Base-by-base conservation (phyloP, 2,888 invertebrate genomes). In the Drosophila anomelani region DNA sequence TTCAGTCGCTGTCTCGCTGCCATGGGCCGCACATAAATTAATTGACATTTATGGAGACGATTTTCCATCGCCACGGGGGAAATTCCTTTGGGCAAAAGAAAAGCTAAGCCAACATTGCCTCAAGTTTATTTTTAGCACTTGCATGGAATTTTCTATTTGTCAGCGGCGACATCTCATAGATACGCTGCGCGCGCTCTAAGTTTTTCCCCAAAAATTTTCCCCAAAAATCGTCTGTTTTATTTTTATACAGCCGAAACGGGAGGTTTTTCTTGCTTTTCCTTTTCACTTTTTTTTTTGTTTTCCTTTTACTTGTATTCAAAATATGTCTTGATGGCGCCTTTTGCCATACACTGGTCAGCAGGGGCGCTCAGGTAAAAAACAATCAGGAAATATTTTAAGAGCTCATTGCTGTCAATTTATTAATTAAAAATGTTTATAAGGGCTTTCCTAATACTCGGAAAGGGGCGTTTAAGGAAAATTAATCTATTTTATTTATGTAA, bases 1-100 rank as follows among this genome's bases (percentile, higher is more conserved):
- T 47, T 36, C 56, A 49, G 55, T 23, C 54, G 32, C 5, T 69
- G 78, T 73, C 69, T 32, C 66, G 78, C 76, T 79, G 67, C 83
- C 83, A 77, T 75, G 68, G 80, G 78, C 78, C 75, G 75, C 73
- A 77, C 83, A 85, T 83, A 85, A 83, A 83, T 85, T 83, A 79
- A 80, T 83, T 72, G 79, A 75, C 71, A 74, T 79, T 85, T 78
- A 77, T 82, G 79, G 79, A 63, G 73, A 80, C 79, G 64, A 66
- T 66, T 78, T 71, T 77, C 62, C 56, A 56, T 38, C 56, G 12
- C 44, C 44, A 20, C 32, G 34, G 20, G 54, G 58, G 63, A 79
- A 81, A 82, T 79, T 77, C 78, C 80, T 66, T 4, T 5, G 0
- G 15, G 20, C 15, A 20, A 29, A 29, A 23, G 15, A 34, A 34